Percentiles rank a stretch among this genome's conserved stretches.
These are phyloP conservation scores for Datnioides undecimradiatus DNA, from an alignment of 2,113 vertebrate genomes.

Conservation along the genomic window DNA sequence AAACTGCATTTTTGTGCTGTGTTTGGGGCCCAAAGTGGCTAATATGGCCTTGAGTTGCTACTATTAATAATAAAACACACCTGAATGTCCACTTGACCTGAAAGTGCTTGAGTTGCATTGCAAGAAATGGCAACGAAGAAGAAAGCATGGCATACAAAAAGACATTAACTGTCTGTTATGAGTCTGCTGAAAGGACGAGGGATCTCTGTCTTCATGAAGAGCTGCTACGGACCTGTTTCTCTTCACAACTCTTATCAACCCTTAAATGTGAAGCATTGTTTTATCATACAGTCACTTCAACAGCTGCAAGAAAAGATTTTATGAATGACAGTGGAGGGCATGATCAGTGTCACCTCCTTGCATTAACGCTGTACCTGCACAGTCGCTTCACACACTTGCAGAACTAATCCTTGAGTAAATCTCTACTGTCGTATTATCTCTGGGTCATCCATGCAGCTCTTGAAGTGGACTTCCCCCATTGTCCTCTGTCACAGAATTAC, in stretches of 20 bases:
- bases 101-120: too few relatives aligned
- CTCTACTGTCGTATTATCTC: conserved; percentile 32
- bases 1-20: too few relatives aligned
- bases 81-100: too few relatives aligned
- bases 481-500: conserved; percentile 2
- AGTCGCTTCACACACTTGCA: background rate
- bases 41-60: too few relatives aligned
- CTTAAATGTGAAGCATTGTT: background rate
- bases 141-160: background rate
- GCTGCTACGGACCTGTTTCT: too few relatives aligned
- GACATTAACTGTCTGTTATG: too few relatives aligned
- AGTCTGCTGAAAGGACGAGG: too few relatives aligned
- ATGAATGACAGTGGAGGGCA: background rate
- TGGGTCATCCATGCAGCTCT: conserved; percentile 18
- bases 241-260: too few relatives aligned
- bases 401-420: conserved; percentile 44
- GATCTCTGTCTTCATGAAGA: too few relatives aligned
- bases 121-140: background rate
- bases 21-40: too few relatives aligned
- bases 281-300: background rate
- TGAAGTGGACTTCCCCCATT: background rate
- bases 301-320: background rate
- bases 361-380: background rate
- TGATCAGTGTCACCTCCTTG: background rate
- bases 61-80: too few relatives aligned